Evolutionary conservation across 2,888 invertebrate genomes (phyloP), one percentile per base, ranked within the genome.

Genomic region (Platycheirus albimanus): DNA sequence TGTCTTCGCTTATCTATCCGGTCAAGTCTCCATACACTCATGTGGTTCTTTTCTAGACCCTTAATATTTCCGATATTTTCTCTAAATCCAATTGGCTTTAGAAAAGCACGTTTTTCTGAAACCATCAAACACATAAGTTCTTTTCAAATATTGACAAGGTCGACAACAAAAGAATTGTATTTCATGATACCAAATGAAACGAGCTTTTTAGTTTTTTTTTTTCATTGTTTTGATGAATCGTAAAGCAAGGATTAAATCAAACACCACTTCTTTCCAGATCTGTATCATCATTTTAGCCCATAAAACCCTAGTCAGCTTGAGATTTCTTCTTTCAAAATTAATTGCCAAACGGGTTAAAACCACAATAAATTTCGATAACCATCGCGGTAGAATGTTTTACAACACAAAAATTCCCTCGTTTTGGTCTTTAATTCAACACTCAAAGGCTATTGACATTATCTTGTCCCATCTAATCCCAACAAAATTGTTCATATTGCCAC

Each of bases 401-500:
- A 49, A 13, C 36, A 56, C 56, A 45, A 28, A 19, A 17, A 58
- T 45, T 52, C 51, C 52, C 13, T 15, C 20, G 28, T 45, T 33
- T 49, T 33, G n/a, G 15, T 24, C 49, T 70, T 58, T 69, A 52
- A 72, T 58, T 47, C 71, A 58, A 41, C 70, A 76, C 76, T 71
- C 61, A 54, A 54, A 51, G 74, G 45, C 78, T 72, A 78, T 83
- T 69, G 83, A 83, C 78, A 67, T 83, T 78, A 83, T 83, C 83
- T 63, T 67, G 52, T 72, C 54, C 52, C 77, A 69, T 83, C 83
- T 83, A 69, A 78, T 69, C 78, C 78, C 45, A 49, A 64, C 78
- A 51, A 83, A 83, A 83, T 78, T 78, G 83, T 72, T 83, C 83
- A 78, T 78, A 78, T 74, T 74, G 67, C 64, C 56, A 74, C 78